Conservation (phyloP, 92 coral and sea anemone genomes). For the Epizoanthus stellaris region DNA sequence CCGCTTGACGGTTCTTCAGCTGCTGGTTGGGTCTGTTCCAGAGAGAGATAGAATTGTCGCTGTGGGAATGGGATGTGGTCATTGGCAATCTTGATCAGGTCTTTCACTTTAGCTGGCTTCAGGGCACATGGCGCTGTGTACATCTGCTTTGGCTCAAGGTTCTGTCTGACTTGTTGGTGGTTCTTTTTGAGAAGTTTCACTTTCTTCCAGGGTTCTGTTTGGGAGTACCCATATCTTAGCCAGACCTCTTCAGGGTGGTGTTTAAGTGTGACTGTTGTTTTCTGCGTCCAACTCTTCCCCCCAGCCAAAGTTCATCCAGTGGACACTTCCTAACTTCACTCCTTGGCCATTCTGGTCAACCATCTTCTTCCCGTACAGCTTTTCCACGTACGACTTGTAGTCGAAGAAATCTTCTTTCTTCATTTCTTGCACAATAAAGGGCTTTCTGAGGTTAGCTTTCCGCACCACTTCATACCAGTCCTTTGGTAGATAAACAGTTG, state of each 20-base stretch:
- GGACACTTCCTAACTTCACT: neutral
- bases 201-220: slow-evolving; percentile 37
- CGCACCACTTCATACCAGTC: slow-evolving; percentile 49
- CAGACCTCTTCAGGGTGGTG: slow-evolving; percentile 47
- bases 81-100: no score
- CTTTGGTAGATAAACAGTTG: slow-evolving; percentile 26
- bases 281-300: slow-evolving; percentile 38
- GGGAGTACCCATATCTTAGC: slow-evolving; percentile 26
- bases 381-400: slow-evolving; percentile 8
- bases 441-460: slow-evolving; percentile 40
- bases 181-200: slow-evolving; percentile 31
- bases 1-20: no score
- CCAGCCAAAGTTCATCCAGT: slow-evolving; percentile 57
- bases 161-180: neutral
- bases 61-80: no score
- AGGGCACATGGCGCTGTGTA: neutral
- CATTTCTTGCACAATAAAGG: slow-evolving; percentile 22
- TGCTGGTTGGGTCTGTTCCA: no score
- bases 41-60: no score
- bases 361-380: neutral
- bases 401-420: neutral
- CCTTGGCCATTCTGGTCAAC: neutral
- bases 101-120: slow-evolving; percentile 8
- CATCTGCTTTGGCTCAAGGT: neutral
- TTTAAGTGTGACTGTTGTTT: neutral